These are phyloP conservation scores for Trichogramma dendrolimi DNA, from an alignment of 2,888 invertebrate genomes.

Conservation along the genomic window DNA sequence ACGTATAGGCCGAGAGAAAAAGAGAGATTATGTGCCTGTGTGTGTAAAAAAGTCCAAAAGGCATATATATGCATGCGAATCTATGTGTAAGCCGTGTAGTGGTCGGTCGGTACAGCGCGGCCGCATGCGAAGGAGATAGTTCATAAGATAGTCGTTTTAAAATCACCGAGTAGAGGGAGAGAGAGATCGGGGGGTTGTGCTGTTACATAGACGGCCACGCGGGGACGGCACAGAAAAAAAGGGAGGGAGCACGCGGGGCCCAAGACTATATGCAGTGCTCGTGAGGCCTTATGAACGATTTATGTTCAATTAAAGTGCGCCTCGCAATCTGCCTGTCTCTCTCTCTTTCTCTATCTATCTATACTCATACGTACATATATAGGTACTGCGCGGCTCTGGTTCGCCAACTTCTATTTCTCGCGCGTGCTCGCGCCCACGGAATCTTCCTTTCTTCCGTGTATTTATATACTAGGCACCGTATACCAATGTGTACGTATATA, in stretches of 20 bases:
- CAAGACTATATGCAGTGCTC: too few species aligned
- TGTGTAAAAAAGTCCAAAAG: slow-evolving; percentile 1
- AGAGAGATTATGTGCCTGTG: slow-evolving; percentile 8
- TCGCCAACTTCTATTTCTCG: neutral
- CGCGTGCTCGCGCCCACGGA: slow-evolving; percentile 12
- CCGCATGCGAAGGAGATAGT: slow-evolving; percentile 35
- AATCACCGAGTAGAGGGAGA: slow-evolving; percentile 32
- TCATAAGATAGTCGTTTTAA: slow-evolving; percentile 41
- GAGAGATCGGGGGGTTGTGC: slow-evolving; percentile 1
- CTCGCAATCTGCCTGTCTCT: slow-evolving; percentile 35
- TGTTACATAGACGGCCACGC: neutral
- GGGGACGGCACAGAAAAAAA: neutral
- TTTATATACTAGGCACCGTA: slow-evolving; percentile 1
- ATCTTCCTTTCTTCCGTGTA: slow-evolving; percentile 6
- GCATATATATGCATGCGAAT: neutral
- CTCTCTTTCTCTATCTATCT: neutral
- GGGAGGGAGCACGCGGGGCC: too few species aligned
- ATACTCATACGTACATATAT: slow-evolving; percentile 14
- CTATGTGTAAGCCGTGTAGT: too few species aligned
- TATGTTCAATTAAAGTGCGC: slow-evolving; percentile 43
- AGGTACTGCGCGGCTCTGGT: neutral
- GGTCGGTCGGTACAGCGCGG: slow-evolving; percentile 14
- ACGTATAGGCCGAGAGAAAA: slow-evolving; percentile 2
- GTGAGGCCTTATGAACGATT: slow-evolving; percentile 40
- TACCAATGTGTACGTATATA: slow-evolving; percentile 32